These are phyloP conservation scores for Fopius arisanus DNA, from an alignment of 1,140 invertebrate species.

Conservation along the genomic window DNA sequence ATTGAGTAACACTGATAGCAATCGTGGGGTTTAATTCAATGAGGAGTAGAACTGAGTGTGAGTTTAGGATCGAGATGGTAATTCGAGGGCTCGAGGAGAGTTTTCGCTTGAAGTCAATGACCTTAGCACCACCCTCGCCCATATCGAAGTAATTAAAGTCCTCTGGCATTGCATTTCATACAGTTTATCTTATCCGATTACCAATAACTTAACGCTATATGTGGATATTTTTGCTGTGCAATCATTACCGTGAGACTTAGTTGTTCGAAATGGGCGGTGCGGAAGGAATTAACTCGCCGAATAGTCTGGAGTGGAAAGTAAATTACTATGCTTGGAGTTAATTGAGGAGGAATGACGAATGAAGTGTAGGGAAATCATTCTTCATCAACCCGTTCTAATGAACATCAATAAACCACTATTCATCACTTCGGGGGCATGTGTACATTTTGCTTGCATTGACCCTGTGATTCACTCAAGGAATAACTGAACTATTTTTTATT, in stretches of 20 bases:
- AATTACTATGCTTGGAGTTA: not conserved
- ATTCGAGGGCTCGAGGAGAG: not conserved
- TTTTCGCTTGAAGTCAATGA: not conserved
- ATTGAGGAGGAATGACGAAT: slow-evolving; percentile 1
- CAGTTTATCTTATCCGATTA: slow-evolving; percentile 7
- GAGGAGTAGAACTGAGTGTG: not conserved
- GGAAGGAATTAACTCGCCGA: not conserved
- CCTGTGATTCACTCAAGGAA: not conserved
- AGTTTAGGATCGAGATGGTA: not conserved
- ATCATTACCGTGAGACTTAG: not conserved
- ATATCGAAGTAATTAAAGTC: not conserved
- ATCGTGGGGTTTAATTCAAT: not conserved
- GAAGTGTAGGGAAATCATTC: not conserved
- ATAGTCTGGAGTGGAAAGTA: not conserved
- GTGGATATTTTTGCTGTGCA: not conserved
- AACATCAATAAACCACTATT: not conserved
- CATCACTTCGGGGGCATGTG: not conserved
- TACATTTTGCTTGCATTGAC: not conserved
- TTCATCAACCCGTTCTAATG: not conserved
- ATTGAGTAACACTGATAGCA: not conserved
- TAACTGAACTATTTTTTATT: not conserved
- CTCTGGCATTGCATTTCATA: not conserved
- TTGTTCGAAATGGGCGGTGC: not conserved
- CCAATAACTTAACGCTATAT: not conserved
- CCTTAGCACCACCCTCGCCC: not conserved